Evolutionary conservation across 2,113 vertebrate species (phyloP).

Genomic region (Bothrops jararaca): DNA sequence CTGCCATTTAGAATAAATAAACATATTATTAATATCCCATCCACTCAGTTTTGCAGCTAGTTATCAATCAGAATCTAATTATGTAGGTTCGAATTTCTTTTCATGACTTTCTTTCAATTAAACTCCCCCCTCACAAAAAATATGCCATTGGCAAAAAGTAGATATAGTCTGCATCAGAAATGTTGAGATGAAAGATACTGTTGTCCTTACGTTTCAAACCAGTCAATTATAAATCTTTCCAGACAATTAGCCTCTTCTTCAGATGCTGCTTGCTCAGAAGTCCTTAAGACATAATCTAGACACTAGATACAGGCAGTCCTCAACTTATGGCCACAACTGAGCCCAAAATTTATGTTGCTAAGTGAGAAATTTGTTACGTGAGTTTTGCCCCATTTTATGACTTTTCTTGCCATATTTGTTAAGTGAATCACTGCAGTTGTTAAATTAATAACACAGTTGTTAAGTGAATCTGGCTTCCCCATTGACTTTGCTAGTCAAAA

Average conservation of each 20-base stretch:
- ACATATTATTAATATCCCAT: not conserved
- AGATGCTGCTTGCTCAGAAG: not conserved
- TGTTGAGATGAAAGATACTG: not conserved
- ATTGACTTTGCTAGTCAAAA: too few species aligned
- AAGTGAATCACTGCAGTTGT: too few species aligned
- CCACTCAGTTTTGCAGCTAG: not conserved
- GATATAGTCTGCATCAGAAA: not conserved
- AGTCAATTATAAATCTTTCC: not conserved
- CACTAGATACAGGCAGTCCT: not conserved
- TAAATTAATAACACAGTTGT: too few species aligned
- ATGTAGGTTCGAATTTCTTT: fast-evolving
- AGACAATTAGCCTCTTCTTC: not conserved
- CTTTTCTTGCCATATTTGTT: too few species aligned
- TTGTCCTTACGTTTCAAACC: not conserved
- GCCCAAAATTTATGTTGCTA: too few species aligned
- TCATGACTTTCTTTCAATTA: fast-evolving
- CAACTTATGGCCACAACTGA: too few species aligned
- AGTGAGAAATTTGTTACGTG: too few species aligned
- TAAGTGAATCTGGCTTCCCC: too few species aligned
- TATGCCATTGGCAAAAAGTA: not conserved
- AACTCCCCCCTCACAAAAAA: not conserved
- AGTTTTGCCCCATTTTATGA: too few species aligned
- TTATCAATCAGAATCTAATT: not conserved
- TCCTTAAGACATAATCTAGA: not conserved
- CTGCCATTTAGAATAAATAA: slow-evolving; percentile 8